phyloP scores from a whole-genome alignment of 2,113 vertebrate species.

The Callionymus lyra region DNA sequence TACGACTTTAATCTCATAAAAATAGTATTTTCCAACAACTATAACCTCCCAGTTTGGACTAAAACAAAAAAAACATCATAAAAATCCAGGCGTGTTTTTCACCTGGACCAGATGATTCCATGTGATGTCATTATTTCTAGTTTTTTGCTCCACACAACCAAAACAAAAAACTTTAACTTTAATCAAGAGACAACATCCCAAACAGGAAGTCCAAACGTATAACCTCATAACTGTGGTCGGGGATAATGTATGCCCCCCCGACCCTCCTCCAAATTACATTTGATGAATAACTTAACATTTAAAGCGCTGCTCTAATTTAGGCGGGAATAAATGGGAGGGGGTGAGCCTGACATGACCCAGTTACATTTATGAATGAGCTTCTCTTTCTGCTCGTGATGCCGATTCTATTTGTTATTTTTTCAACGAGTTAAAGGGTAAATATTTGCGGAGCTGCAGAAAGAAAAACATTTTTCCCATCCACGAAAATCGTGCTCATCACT shows the following conservation, averaged over 20 bases:
- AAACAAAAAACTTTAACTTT: too few species aligned
- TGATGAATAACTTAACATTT: constrained; percentile 71
- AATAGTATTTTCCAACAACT: too few species aligned
- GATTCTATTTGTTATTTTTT: constrained; percentile 26
- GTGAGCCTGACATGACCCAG: constrained; percentile 51
- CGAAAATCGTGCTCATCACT: constrained; percentile 4
- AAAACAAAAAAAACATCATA: too few species aligned
- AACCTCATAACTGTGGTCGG: constrained; percentile 12
- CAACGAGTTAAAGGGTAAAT: constrained; percentile 32
- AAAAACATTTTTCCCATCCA: constrained; percentile 8
- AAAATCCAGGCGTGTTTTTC: too few species aligned
- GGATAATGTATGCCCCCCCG: constrained; percentile 49
- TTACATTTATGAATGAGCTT: constrained; percentile 62
- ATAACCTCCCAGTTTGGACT: too few species aligned
- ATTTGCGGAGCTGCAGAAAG: not conserved
- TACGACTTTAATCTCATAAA: too few species aligned
- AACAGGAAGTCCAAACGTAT: not conserved
- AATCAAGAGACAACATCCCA: too few species aligned
- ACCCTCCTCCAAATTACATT: constrained; percentile 51
- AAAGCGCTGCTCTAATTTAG: constrained; percentile 49
- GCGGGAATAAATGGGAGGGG: constrained; percentile 29
- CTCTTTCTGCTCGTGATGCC: constrained; percentile 16
- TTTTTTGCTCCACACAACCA: too few species aligned
- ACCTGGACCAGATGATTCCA: too few species aligned
- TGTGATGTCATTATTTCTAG: too few species aligned